A percentile compares a stretch with the other conserved stretches of the same genome.
phyloP scores from a whole-genome alignment of 2,888 invertebrate genomes.

The Acleris holmiana region DNA sequence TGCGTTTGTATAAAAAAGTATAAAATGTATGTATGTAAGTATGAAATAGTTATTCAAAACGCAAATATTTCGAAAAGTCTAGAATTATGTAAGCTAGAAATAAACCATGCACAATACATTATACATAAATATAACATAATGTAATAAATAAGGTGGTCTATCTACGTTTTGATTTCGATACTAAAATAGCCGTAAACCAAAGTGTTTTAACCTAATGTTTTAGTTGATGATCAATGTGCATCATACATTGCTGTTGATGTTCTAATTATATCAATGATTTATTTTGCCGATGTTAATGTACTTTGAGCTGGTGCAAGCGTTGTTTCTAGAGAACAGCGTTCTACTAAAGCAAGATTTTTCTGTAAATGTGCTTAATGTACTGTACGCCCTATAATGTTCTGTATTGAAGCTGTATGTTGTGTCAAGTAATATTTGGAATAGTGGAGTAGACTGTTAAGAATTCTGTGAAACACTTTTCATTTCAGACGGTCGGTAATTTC shows the following conservation, averaged over 20 bases:
- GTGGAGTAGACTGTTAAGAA: conserved; percentile 61
- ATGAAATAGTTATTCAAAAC: conserved; percentile 5
- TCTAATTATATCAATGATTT: conserved; percentile 43
- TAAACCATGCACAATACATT: conserved; percentile 32
- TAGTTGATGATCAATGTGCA: conserved; percentile 48
- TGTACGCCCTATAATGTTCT: conserved; percentile 51
- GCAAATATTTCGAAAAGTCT: conserved; percentile 29
- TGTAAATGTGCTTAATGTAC: conserved; percentile 60
- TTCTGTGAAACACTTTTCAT: conserved; percentile 65
- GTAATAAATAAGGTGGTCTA: conserved; percentile 28
- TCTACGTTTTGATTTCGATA: conserved; percentile 38
- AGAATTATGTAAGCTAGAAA: conserved; percentile 24
- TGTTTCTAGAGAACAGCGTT: conserved; percentile 43
- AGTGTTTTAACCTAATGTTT: conserved; percentile 47
- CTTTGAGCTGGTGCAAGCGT: conserved; percentile 46
- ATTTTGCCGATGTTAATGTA: conserved; percentile 39
- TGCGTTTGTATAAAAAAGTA: conserved; percentile 20
- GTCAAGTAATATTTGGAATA: conserved; percentile 40
- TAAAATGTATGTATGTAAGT: too few relatives aligned
- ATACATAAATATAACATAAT: conserved; percentile 25
- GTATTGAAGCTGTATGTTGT: conserved; percentile 44
- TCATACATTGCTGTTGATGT: conserved; percentile 47
- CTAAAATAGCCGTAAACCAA: conserved; percentile 46
- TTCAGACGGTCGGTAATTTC: conserved; percentile 57
- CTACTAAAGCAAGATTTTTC: conserved; percentile 59